Conservation (phyloP, 2,797 vertebrate species). For the Danio tinwini region DNA sequence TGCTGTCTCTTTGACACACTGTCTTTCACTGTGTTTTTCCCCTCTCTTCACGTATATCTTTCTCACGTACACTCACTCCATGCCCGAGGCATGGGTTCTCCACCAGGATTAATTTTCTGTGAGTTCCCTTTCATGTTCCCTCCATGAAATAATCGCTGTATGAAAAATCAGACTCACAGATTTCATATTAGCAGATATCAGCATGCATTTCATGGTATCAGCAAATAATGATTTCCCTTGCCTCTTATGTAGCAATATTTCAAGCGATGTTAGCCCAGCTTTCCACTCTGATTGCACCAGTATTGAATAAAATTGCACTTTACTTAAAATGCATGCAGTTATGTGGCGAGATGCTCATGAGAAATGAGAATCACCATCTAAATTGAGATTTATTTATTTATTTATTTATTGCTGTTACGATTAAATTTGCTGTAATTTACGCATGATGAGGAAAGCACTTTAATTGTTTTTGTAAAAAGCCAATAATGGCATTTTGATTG, state of each 20-base stretch:
- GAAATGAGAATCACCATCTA: conserved; percentile 2
- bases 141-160: conserved; percentile 15
- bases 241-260: conserved; percentile 24
- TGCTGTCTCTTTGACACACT: conserved; percentile 10
- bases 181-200: conserved; percentile 26
- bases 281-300: conserved; percentile 11
- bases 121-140: conserved; percentile 17
- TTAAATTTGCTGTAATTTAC: neutral
- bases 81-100: conserved; percentile 10
- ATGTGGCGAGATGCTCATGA: neutral
- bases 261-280: neutral
- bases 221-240: conserved; percentile 25
- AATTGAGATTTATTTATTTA: neutral
- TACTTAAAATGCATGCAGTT: neutral
- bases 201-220: conserved; percentile 24
- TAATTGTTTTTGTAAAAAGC: conserved; percentile 13
- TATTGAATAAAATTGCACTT: neutral
- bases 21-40: conserved; percentile 45
- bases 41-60: conserved; percentile 24
- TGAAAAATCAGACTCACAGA: conserved; percentile 5
- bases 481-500: neutral
- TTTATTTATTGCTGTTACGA: neutral
- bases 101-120: conserved; percentile 19
- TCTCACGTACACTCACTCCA: neutral
- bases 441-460: conserved; percentile 5